Base-by-base conservation (phyloP, 35 echinoderm and acorn worm genomes). In the Strongylocentrotus purpuratus region DNA sequence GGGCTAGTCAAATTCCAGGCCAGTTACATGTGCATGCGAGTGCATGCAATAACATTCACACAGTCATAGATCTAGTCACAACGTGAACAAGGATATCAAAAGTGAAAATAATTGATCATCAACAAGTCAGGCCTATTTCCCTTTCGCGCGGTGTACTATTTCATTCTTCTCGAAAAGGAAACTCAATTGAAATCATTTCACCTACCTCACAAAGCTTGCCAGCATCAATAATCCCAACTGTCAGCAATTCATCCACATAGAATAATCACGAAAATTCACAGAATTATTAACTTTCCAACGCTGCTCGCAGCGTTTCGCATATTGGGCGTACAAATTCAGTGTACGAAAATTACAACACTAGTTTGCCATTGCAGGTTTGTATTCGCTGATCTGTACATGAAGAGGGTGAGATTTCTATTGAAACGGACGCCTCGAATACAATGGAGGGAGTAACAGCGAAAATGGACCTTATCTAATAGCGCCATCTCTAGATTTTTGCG, bases 211-310 rank as follows among this genome's bases (percentile, higher is more conserved):
- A 45, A 89, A 18, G 15, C 0, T 9, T 89, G 87, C 14, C 87
- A 89, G 87, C 33, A 45, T 45, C 15, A 45, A 45, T 89, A 89
- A 45, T 89, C 87, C 87, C 2, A 89, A 89, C 87, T 89, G 87
- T 89, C 87, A 89, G 45, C 33, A 46, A 46, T 17, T 20, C 15
- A 89, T 89, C 87, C n/a, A 13, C 7, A 33, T 28, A 33, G 25
- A 89, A 89, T 89, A 89, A 46, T 89, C 87, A 89, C 87, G 87
- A 31, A 89, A 89, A 89, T 45, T 86, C 85, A 89, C 32, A 14
- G 11, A 45, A 89, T 13, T 11, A 89, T 4, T 45, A 89, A 89
- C 87, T 89, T 35, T 89, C 87, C 87, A 45, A 89, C 87, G 33
- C 87, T 25, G 4, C 31, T 28, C 65, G 20, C 20, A n/a, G 65